phyloP scores from a whole-genome alignment of 1,140 invertebrate genomes.

The Procambarus clarkii region DNA sequence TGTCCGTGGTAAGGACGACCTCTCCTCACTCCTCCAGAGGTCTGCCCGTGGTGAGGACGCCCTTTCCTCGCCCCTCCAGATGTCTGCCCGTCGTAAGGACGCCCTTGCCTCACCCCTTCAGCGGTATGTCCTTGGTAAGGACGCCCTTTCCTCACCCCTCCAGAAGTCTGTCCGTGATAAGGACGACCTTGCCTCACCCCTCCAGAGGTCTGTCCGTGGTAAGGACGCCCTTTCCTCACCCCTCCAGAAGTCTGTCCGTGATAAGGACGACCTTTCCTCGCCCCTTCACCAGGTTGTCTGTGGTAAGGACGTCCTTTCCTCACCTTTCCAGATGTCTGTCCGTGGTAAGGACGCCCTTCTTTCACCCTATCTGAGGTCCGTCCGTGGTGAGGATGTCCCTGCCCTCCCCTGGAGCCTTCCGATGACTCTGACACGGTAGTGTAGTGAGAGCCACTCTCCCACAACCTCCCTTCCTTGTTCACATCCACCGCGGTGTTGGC shows the following conservation, averaged over 20 bases:
- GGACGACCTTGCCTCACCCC: neutral
- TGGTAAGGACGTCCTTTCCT: neutral
- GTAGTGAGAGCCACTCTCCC: neutral
- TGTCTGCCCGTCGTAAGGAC: neutral
- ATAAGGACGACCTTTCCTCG: neutral
- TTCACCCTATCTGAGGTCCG: neutral
- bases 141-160: neutral
- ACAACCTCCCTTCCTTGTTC: neutral
- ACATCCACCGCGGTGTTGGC: neutral
- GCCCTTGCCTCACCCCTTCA: neutral
- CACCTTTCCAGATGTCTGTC: neutral
- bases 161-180: neutral
- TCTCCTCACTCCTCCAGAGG: neutral
- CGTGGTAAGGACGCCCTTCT: constrained; percentile 35
- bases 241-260: neutral
- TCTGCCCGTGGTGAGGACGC: neutral
- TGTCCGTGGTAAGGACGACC: constrained; percentile 22
- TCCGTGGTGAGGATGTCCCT: neutral
- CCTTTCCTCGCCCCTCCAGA: neutral
- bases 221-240: neutral
- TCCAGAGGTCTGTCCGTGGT: neutral
- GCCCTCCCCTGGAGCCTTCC: neutral
- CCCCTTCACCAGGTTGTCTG: neutral
- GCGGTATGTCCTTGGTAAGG: neutral
- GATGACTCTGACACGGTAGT: neutral